These are phyloP conservation scores for Drosophila parabipectinata DNA, from an alignment of 1,140 invertebrate genomes.

Conservation along the genomic window DNA sequence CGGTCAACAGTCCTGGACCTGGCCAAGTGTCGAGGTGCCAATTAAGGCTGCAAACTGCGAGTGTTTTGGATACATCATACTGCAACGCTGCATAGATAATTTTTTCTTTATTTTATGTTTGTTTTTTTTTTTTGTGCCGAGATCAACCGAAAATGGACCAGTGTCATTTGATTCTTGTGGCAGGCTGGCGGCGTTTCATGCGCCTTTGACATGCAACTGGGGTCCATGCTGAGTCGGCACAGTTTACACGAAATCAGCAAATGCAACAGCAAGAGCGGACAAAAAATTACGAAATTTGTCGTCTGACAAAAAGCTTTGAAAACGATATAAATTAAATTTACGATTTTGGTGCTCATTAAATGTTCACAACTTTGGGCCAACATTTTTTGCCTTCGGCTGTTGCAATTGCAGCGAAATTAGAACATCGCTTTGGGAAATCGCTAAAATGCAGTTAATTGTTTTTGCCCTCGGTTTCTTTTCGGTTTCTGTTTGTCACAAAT, in stretches of 20 bases:
- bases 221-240: conserved; percentile 54
- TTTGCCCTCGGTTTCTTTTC: conserved; percentile 13
- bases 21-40: conserved; percentile 71
- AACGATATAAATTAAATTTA: conserved; percentile 82
- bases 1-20: conserved; percentile 28
- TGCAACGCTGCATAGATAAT: conserved; percentile 34
- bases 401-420: conserved; percentile 50
- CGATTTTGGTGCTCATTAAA: conserved; percentile 82
- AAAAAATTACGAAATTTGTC: conserved; percentile 79
- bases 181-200: conserved; percentile 66
- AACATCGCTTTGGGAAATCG: conserved; percentile 76
- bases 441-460: conserved; percentile 74
- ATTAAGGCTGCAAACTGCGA: conserved; percentile 64
- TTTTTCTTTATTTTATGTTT: conserved; percentile 13
- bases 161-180: conserved; percentile 62
- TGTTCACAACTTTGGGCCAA: conserved; percentile 58
- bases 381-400: conserved; percentile 11
- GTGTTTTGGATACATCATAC: conserved; percentile 39
- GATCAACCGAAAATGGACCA: conserved; percentile 56
- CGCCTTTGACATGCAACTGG: conserved; percentile 76
- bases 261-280: conserved; percentile 21
- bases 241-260: conserved; percentile 63
- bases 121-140: conserved; percentile 5
- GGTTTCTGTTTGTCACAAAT: conserved; percentile 72
- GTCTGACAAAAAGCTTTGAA: conserved; percentile 76